Evolutionary conservation across 2,113 vertebrate species (phyloP), one percentile per base, ranked within the genome.

Genomic region (Perca schrenkii): DNA sequence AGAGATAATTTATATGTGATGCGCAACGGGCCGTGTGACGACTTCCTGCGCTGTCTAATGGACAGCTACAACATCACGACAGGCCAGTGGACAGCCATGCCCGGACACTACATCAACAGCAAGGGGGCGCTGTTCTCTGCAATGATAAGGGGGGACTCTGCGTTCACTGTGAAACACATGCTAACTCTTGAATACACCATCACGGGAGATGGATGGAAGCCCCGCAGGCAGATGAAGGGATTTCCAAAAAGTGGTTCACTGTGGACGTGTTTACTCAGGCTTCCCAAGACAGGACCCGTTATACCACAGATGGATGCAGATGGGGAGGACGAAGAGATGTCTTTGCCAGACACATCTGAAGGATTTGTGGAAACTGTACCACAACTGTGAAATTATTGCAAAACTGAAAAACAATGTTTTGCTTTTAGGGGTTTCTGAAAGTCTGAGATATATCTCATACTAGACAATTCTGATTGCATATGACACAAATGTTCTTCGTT

Each of bases 91-190:
- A 98, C 95, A 0, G 94, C 97, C 22, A 74, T 99, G 77, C 94
- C 95, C 0, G 98, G 98, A 13, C 96, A 97, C 83, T 99, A 98
- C 50, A 88, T 99, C 43, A 99, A 99, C 91, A 99, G 97, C 92
- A 99, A 98, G 75, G 98, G 98, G n/a, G 96, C 98, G 0, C 96
- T 99, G 46, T 99, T 99, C 91, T 97, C 97, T 0, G 95, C 98
- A 0, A 34, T 95, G 14, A 93, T 99, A 84, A 95, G 91, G 14
- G 98, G 96, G 0, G 97, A 99, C 89, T 96, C 94, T 0, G 96
- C 93, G 17, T 98, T 99, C 69, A 99, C 98, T 0, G 97, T 99
- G 70, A 99, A 99, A 89, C 96, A 97, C 86, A 93, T 96, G 94
- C 74, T 96, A 25, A 99, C 98, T 0, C 90, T 98, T 17, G 95